Base-by-base conservation (phyloP, 2,797 vertebrate genomes). In the Pygocentrus nattereri region DNA sequence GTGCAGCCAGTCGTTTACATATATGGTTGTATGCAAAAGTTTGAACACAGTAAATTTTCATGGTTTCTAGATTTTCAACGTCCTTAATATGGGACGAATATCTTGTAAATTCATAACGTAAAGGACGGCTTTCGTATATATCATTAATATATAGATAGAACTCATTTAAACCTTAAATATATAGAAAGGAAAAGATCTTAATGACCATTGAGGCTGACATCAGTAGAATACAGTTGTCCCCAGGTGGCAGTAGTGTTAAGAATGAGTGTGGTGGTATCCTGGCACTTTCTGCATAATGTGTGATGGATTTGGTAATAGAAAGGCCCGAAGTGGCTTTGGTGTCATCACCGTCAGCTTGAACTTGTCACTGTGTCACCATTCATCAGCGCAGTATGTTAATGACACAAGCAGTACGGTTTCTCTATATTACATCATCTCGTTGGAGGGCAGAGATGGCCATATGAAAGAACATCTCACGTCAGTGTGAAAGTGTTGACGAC, bases 341-440 rank as follows among this genome's bases (percentile, higher is more conserved):
- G 50, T 78, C 38, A 25, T 52, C 25, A 41, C 61, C 69, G 54
- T 76, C 49, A 56, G 50, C 50, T 69, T 62, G 41, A 67, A 30
- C 68, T 76, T 80, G 62, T 77, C 78, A 79, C 75, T 54, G 54
- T 84, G 76, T 82, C 82, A 68, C 23, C n/a, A n/a, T 78, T 74
- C 41, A 78, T 78, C 50, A 78, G 25, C 25, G 38, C 50, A 50
- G 15, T 16, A 25, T 30, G 44, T 59, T 52, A 76, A n/a, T 85
- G 68, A 74, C 73, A 64, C 31, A 79, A 52, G 31, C 49, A 54
- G 59, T 70, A 27, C 18, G 67, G 76, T 85, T 87, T 79, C 86
- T 69, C 67, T 11, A 2, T 50, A 18, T 87, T 85, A 81, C 84
- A 84, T 87, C 86, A 84, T 77, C 54, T 71, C 50, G 76, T 77